Evolutionary conservation across 1,140 invertebrate genomes (phyloP).

Genomic region (Sitodiplosis mosellana): DNA sequence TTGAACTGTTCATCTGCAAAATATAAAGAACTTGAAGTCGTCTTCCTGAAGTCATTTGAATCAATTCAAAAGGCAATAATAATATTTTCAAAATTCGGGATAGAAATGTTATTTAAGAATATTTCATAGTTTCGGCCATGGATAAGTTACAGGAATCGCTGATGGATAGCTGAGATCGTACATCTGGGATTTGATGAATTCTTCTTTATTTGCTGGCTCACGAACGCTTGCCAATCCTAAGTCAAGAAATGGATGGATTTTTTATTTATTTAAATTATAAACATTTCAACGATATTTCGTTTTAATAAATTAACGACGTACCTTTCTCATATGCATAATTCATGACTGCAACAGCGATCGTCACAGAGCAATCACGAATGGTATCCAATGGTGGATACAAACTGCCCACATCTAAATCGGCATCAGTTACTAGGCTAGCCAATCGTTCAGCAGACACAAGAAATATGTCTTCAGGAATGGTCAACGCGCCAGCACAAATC

Average conservation of each 20-base stretch:
- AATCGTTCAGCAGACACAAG: slow-evolving; percentile 70
- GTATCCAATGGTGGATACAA: slow-evolving; percentile 85
- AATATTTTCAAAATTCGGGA: neutral
- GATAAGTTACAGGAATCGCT: slow-evolving; percentile 33
- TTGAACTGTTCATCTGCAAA: no score
- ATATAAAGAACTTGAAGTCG: no score
- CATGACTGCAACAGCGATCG: slow-evolving; percentile 69
- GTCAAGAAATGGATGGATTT: no score
- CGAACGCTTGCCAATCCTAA: slow-evolving; percentile 53
- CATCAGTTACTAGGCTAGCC: slow-evolving; percentile 62
- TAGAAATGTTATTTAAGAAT: no score
- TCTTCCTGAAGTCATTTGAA: neutral
- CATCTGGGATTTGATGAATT: slow-evolving; percentile 62
- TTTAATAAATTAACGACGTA: slow-evolving; percentile 27
- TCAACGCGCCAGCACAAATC: slow-evolving; percentile 60
- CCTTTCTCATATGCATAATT: slow-evolving; percentile 77
- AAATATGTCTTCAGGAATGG: slow-evolving; percentile 77
- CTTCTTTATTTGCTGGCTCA: slow-evolving; percentile 51
- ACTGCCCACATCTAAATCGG: slow-evolving; percentile 69
- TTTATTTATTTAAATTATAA: neutral
- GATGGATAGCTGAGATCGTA: slow-evolving; percentile 54
- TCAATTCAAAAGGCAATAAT: neutral
- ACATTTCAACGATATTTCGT: no score
- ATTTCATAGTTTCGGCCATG: neutral
- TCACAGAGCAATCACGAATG: slow-evolving; percentile 73